Evolutionary conservation across 2,113 vertebrate genomes (phyloP).

Genomic region (Hipposideros armiger): DNA sequence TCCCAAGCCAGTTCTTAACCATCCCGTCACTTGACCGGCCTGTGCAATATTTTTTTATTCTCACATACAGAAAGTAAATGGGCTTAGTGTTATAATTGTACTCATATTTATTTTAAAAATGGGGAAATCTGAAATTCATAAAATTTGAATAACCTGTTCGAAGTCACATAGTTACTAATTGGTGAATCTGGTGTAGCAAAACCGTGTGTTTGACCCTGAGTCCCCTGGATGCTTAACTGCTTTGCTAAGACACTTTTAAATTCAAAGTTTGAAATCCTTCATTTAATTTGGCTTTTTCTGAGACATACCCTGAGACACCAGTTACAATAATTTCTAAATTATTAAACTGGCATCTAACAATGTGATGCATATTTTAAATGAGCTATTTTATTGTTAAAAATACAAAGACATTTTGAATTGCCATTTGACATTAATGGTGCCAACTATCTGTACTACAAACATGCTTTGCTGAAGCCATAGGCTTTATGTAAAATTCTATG

Average conservation of each 20-base stretch:
- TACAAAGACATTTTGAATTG: slow-evolving; percentile 14
- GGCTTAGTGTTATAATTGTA: not conserved
- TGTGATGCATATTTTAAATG: slow-evolving; percentile 26
- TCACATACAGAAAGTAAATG: not conserved
- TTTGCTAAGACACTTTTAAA: slow-evolving; percentile 36
- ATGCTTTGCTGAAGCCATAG: not conserved
- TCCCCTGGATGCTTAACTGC: not conserved
- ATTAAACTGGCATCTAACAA: slow-evolving; percentile 5
- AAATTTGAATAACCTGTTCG: not conserved
- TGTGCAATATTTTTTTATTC: not conserved
- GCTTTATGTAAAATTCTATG: not conserved
- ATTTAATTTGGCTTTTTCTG: not conserved
- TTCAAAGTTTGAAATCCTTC: not conserved
- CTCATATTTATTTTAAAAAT: slow-evolving; percentile 11
- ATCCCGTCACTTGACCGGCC: too few relatives aligned
- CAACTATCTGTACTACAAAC: slow-evolving; percentile 35
- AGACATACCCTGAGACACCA: not conserved
- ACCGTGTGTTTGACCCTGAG: not conserved
- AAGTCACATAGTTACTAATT: not conserved
- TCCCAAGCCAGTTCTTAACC: too few relatives aligned
- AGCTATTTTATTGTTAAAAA: slow-evolving; percentile 36
- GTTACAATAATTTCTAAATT: slow-evolving; percentile 52
- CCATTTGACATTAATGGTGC: slow-evolving; percentile 35
- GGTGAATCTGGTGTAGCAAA: not conserved
- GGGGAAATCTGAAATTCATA: not conserved